Evolutionary conservation across 2,797 vertebrate species (phyloP).

Genomic region (Coendou prehensilis): DNA sequence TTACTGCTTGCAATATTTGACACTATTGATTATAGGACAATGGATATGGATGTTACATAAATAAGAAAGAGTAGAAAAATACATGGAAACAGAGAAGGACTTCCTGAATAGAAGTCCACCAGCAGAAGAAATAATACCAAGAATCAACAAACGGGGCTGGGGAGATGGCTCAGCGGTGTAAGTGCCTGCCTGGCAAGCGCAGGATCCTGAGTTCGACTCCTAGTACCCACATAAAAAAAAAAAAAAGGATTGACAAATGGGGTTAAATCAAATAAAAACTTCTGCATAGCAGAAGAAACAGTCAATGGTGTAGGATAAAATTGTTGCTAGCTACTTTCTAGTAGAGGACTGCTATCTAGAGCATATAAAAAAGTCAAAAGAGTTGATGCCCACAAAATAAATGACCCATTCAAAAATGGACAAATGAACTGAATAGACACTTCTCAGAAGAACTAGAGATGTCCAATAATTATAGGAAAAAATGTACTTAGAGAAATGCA

Average conservation of each 20-base stretch:
- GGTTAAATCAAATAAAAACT: background rate
- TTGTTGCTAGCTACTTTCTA: background rate
- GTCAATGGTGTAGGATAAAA: background rate
- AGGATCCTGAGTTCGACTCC: too few relatives aligned
- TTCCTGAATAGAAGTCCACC: background rate
- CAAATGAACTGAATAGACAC: background rate
- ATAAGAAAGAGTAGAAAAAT: background rate
- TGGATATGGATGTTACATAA: background rate
- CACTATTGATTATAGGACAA: background rate
- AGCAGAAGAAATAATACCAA: background rate
- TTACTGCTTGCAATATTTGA: background rate
- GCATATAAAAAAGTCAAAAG: background rate
- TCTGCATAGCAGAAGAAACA: background rate
- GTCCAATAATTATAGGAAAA: background rate
- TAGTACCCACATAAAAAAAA: too few relatives aligned
- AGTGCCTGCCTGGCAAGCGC: too few relatives aligned
- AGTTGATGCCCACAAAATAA: background rate
- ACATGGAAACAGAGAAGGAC: background rate
- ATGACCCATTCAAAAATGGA: background rate
- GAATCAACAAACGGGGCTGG: background rate
- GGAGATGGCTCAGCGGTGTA: too few relatives aligned
- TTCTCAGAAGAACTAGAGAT: background rate
- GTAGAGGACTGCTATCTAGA: background rate
- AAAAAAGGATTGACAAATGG: too few relatives aligned
- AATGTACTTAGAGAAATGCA: background rate